A percentile compares a stretch with the other conserved stretches of the same genome.
Evolutionary conservation across 1,140 invertebrate species (phyloP).

Genomic region (Listronotus bonariensis): DNA sequence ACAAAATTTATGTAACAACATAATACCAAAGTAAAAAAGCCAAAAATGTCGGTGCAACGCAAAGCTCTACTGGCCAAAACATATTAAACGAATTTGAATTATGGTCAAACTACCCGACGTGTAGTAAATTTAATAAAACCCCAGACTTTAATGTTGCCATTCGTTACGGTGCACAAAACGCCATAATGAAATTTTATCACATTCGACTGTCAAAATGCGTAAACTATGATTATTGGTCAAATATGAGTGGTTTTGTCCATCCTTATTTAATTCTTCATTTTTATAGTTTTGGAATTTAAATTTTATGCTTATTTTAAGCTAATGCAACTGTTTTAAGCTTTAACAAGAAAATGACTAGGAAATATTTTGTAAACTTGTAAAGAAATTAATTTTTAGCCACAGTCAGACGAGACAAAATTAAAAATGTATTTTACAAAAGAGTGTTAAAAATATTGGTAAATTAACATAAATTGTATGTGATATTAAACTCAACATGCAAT

Average conservation of each 20-base stretch:
- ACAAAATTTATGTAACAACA: too few species aligned
- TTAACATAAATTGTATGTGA: too few species aligned
- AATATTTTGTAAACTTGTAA: too few species aligned
- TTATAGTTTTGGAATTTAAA: too few species aligned
- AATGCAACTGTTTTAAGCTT: too few species aligned
- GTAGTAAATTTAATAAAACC: constrained; percentile 22
- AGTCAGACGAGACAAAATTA: too few species aligned
- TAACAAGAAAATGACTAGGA: too few species aligned
- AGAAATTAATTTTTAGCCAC: too few species aligned
- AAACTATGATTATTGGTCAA: constrained; percentile 15
- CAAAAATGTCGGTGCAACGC: neutral
- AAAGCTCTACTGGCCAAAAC: neutral
- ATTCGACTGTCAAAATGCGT: constrained; percentile 14
- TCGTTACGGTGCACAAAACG: constrained; percentile 9
- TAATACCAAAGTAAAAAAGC: neutral
- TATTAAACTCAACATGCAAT: too few species aligned
- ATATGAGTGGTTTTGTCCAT: neutral
- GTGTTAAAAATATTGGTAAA: too few species aligned
- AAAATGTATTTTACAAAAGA: too few species aligned
- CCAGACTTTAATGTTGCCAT: constrained; percentile 15
- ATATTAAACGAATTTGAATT: constrained; percentile 18
- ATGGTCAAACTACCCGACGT: constrained; percentile 16
- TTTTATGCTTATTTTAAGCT: too few species aligned
- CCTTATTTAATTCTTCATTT: neutral
- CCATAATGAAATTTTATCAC: constrained; percentile 19